Conservation (phyloP, 2,797 vertebrate species). For the Bovichtus variegatus region DNA sequence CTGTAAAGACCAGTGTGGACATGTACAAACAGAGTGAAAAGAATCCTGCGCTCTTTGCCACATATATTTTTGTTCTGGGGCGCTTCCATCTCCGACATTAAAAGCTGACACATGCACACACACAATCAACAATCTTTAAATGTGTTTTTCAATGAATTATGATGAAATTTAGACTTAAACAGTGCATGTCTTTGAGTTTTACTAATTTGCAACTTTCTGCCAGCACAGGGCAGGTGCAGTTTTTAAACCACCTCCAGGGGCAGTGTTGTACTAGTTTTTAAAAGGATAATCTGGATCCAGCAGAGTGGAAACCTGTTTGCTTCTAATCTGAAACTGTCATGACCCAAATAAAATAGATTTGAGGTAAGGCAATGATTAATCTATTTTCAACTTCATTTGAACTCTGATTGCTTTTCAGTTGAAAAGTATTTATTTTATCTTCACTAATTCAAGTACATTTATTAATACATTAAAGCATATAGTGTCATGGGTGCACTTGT, state of each 20-base stretch:
- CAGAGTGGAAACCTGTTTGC: constrained; percentile 15
- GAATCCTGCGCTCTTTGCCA: background rate
- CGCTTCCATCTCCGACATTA: background rate
- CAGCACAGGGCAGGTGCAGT: background rate
- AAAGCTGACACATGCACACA: background rate
- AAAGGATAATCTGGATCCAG: constrained; percentile 3
- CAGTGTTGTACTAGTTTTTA: constrained; percentile 58
- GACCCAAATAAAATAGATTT: constrained; percentile 28
- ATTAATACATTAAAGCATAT: background rate
- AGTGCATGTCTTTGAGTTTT: background rate
- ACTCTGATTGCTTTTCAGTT: background rate
- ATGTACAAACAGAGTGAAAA: background rate
- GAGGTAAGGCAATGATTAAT: constrained; percentile 28
- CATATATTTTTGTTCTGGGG: background rate
- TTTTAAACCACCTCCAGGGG: constrained; percentile 53
- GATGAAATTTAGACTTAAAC: background rate
- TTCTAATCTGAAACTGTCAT: constrained; percentile 30
- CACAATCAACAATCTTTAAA: background rate
- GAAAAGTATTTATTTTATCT: background rate
- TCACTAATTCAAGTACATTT: background rate
- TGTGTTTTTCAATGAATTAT: background rate
- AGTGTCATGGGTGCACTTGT: background rate
- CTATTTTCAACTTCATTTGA: background rate
- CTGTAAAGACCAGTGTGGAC: constrained; percentile 2
- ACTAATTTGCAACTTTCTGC: background rate